Evolutionary conservation across 53 echinoderm and acorn worm species (phyloP), one percentile per base, ranked within the genome.

Genomic region (Hippasteria phrygiana): DNA sequence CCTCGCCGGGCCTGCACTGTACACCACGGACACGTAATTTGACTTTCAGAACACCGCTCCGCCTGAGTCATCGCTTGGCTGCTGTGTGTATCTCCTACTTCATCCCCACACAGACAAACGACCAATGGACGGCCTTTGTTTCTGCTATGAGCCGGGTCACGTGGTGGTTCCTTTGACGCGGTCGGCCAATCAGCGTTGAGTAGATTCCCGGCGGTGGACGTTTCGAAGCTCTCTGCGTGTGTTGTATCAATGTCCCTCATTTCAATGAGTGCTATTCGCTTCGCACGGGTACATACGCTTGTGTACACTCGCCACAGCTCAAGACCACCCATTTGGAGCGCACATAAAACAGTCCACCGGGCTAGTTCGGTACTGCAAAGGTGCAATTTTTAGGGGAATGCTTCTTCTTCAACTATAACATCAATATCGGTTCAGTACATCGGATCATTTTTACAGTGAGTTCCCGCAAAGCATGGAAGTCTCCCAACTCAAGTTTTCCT

Each of bases 111-210:
- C 85, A 70, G 50, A 85, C 85, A 85, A 85, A 69, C 70, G 50
- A 85, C 85, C 85, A 85, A 85, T 85, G 51, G 71, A 71, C 85
- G 27, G 36, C 26, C 71, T 69, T 85, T 69, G 70, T 85, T 69
- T 64, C 48, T 71, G 13, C 59, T 29, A 51, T 13, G 50, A 71
- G 51, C 48, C 35, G 32, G 36, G 51, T 85, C 85, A 85, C 85
- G 85, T 85, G 85, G 51, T 85, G 27, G 35, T 8, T 65, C 66
- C 82, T 45, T 82, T 82, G 47, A 45, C 1, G 43, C 82, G 65
- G 24, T n/a, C 35, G 85, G 17, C 85, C 85, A 85, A 85, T 85
- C 71, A 85, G 70, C 48, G 70, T n/a, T 34, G 51, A 7, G 17
- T 37, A n/a, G 24, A 10, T 53, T 48, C 85, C 53, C 70, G 10